Percentiles rank a stretch among this genome's conserved stretches.
Evolutionary conservation across 2,888 invertebrate genomes (phyloP).

Genomic region (Xanthorhoe spadicearia): DNA sequence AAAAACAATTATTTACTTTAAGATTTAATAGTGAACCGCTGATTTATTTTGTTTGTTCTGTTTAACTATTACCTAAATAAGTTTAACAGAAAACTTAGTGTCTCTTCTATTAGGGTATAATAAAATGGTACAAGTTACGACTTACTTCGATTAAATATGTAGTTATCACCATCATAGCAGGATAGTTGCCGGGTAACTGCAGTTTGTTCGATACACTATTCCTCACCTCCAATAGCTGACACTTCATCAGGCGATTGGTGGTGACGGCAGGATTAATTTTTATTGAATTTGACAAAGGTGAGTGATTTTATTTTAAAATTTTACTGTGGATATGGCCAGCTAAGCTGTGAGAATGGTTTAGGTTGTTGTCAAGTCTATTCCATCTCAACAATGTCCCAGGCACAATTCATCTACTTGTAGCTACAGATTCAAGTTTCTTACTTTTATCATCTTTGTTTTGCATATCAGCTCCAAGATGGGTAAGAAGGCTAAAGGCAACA

Average conservation of each 20-base stretch:
- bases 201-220: conserved; percentile 43
- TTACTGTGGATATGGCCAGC: too few species aligned
- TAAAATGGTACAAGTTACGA: neutral
- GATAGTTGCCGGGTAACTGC: conserved; percentile 39
- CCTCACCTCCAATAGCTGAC: conserved; percentile 12
- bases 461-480: conserved; percentile 69
- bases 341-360: too few species aligned
- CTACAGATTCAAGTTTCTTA: too few species aligned
- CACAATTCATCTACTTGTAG: too few species aligned
- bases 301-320: neutral
- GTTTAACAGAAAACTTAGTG: too few species aligned
- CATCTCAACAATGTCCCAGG: too few species aligned
- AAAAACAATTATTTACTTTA: too few species aligned
- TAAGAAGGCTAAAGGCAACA: conserved; percentile 90
- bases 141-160: conserved; percentile 8
- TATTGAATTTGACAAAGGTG: conserved; percentile 10
- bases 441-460: too few species aligned
- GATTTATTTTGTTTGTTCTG: too few species aligned
- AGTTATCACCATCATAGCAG: conserved; percentile 10
- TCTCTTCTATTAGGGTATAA: too few species aligned
- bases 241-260: conserved; percentile 13
- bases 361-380: neutral
- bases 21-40: too few species aligned
- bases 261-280: neutral
- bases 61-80: too few species aligned